phyloP scores from a whole-genome alignment of 2,888 invertebrate genomes.

The Thumatha senex region DNA sequence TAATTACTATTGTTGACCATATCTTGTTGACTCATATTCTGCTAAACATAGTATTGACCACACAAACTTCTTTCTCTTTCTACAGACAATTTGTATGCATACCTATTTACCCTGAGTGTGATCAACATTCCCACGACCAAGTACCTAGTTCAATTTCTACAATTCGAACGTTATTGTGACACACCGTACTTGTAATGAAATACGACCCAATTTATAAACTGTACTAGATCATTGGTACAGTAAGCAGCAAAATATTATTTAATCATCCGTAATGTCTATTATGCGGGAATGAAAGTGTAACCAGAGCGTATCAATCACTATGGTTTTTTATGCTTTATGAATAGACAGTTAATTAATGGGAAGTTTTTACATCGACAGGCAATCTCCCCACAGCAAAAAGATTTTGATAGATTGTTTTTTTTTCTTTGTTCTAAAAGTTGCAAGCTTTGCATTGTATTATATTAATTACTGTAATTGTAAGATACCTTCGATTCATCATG shows the following conservation, averaged over 20 bases:
- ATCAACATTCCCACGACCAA: neutral
- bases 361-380: neutral
- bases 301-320: neutral
- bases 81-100: too few relatives aligned
- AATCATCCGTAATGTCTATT: neutral
- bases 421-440: neutral
- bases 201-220: neutral
- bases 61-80: too few relatives aligned
- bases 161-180: neutral
- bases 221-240: neutral
- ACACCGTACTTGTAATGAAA: neutral
- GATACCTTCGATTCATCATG: too few relatives aligned
- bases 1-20: too few relatives aligned
- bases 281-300: conserved; percentile 1
- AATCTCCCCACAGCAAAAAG: neutral
- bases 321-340: neutral
- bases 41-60: too few relatives aligned
- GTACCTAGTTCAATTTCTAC: too few relatives aligned
- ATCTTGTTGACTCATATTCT: too few relatives aligned
- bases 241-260: neutral
- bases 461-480: too few relatives aligned
- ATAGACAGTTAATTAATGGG: neutral
- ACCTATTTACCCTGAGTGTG: too few relatives aligned
- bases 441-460: too few relatives aligned
- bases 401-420: neutral